Percentiles rank a stretch among this genome's conserved stretches.
These are phyloP conservation scores for Orthonychiurus folsomi DNA, from an alignment of 2,888 invertebrate genomes.

Conservation along the genomic window DNA sequence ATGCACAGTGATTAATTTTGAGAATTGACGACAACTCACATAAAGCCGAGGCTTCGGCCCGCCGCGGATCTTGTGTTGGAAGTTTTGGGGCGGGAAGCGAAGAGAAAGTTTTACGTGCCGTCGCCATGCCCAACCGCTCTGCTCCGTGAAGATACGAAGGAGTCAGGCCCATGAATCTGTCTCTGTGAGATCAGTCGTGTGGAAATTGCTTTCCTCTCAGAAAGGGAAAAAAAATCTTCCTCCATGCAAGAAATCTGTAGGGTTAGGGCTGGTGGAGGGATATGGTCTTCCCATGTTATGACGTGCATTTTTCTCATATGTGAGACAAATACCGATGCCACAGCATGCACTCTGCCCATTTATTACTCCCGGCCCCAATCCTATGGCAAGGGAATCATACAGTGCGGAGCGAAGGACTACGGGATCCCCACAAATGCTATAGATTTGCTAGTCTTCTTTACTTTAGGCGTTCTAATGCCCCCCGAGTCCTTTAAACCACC, in stretches of 20 bases:
- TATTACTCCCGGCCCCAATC: too few relatives aligned
- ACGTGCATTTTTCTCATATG: constrained; percentile 23
- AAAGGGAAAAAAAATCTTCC: constrained; percentile 7
- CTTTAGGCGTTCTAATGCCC: too few relatives aligned
- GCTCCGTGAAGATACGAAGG: constrained; percentile 24
- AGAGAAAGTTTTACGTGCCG: constrained; percentile 25
- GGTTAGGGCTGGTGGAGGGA: background rate
- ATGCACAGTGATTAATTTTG: background rate
- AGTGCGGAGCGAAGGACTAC: too few relatives aligned
- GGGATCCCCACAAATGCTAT: too few relatives aligned
- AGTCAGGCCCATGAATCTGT: constrained; percentile 24
- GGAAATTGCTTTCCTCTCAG: constrained; percentile 18
- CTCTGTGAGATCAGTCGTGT: constrained; percentile 28
- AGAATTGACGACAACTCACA: background rate
- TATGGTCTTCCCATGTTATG: constrained; percentile 11
- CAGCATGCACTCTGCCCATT: constrained; percentile 20
- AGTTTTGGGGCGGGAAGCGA: constrained; percentile 8
- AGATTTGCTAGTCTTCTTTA: too few relatives aligned
- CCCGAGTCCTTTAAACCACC: too few relatives aligned
- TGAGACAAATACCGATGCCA: constrained; percentile 26
- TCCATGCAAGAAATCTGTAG: constrained; percentile 21
- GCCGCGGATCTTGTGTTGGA: too few relatives aligned
- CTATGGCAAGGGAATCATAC: too few relatives aligned
- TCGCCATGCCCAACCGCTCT: constrained; percentile 17
- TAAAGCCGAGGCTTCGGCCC: too few relatives aligned